Conservation (phyloP, 2,888 invertebrate species). For the Agonopterix heracliana region DNA sequence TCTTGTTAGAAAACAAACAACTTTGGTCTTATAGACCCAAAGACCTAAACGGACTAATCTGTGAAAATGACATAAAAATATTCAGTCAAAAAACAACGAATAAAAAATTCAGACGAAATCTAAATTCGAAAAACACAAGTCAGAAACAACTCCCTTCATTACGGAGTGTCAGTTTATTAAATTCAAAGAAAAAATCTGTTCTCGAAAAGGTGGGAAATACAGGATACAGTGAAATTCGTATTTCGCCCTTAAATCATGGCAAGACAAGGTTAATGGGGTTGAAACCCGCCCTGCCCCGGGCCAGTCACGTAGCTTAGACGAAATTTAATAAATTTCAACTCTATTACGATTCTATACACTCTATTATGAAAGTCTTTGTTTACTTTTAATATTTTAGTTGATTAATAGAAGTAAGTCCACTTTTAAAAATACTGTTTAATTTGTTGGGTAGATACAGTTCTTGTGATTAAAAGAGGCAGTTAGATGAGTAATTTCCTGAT, state of each 20-base stretch:
- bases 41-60: too few species aligned
- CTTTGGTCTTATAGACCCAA: too few species aligned
- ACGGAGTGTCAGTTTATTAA: slow-evolving; percentile 51
- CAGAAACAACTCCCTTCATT: slow-evolving; percentile 48
- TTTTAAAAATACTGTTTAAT: neutral
- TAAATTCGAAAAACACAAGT: slow-evolving; percentile 15
- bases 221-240: slow-evolving; percentile 55
- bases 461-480: too few species aligned
- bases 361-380: slow-evolving; percentile 11
- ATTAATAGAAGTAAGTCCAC: neutral
- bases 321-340: slow-evolving; percentile 64
- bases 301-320: slow-evolving; percentile 61
- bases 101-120: neutral
- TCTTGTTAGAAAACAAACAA: too few species aligned
- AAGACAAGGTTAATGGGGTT: slow-evolving; percentile 72
- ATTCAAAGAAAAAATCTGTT: slow-evolving; percentile 55
- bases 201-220: slow-evolving; percentile 42
- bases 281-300: slow-evolving; percentile 53
- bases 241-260: slow-evolving; percentile 66
- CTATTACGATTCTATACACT: slow-evolving; percentile 45
- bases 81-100: neutral
- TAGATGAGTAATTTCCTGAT: too few species aligned
- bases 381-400: neutral
- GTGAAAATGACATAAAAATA: neutral
- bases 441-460: neutral